phyloP scores from a whole-genome alignment of 1,140 invertebrate species.

The Pseudomyrmex concolor region DNA sequence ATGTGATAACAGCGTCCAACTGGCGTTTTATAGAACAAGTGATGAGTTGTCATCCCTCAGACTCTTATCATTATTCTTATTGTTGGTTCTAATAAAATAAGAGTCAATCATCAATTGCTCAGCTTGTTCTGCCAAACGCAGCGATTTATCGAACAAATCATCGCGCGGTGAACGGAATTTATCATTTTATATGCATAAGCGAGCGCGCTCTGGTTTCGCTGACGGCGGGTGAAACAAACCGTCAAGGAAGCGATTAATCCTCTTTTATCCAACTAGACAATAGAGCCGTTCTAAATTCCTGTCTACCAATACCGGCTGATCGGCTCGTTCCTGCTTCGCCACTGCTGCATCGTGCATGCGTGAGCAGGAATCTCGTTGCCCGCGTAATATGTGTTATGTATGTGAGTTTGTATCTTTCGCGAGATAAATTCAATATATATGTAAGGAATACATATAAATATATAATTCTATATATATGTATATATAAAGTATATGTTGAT shows the following conservation, averaged over 20 bases:
- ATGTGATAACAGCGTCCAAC: too few species aligned
- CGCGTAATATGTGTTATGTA: conserved; percentile 9
- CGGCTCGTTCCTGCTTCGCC: conserved; percentile 30
- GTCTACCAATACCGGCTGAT: conserved; percentile 62
- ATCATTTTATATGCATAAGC: neutral
- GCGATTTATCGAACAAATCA: conserved; percentile 31
- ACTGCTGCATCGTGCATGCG: conserved; percentile 20
- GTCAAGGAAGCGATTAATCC: conserved; percentile 65
- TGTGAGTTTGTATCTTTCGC: conserved; percentile 35
- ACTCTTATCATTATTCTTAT: too few species aligned
- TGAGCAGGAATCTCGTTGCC: conserved; percentile 66
- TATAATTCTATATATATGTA: conserved; percentile 56
- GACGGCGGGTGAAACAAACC: conserved; percentile 15
- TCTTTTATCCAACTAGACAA: conserved; percentile 65
- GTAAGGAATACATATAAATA: conserved; percentile 63
- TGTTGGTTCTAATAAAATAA: too few species aligned
- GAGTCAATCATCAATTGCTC: too few species aligned
- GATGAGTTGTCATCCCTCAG: too few species aligned
- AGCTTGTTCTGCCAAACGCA: too few species aligned
- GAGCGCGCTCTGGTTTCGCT: neutral
- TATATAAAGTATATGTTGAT: conserved; percentile 50
- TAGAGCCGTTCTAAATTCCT: conserved; percentile 74
- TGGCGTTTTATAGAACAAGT: too few species aligned
- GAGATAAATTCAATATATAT: conserved; percentile 34
- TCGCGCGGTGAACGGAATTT: conserved; percentile 22